Percentiles rank a stretch among this genome's conserved stretches.
Evolutionary conservation across 64 coral and sea anemone species (phyloP).

Genomic region (Montipora capricornis): DNA sequence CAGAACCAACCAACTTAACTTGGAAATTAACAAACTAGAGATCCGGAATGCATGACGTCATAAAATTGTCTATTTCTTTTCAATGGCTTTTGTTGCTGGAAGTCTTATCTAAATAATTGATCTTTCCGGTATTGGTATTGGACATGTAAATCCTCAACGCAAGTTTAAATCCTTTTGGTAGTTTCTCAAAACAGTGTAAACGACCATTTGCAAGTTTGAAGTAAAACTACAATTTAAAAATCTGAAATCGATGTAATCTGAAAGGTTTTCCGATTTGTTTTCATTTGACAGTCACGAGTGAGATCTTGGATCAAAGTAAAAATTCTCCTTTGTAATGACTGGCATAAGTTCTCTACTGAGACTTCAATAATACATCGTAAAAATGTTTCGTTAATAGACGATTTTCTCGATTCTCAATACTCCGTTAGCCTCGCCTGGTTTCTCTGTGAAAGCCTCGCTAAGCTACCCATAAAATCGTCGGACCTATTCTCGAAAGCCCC

Average conservation of each 20-base stretch:
- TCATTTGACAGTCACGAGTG: too few relatives aligned
- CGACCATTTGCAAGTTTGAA: too few relatives aligned
- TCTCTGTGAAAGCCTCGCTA: too few relatives aligned
- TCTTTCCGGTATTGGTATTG: background rate
- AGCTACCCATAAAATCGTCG: too few relatives aligned
- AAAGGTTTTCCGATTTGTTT: too few relatives aligned
- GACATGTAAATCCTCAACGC: background rate
- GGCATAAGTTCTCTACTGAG: background rate
- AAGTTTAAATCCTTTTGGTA: background rate
- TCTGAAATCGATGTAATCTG: too few relatives aligned
- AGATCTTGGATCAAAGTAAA: background rate
- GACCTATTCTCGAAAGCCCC: too few relatives aligned
- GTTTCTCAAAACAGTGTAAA: background rate
- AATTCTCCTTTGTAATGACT: background rate
- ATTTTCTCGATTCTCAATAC: background rate
- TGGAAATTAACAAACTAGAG: background rate
- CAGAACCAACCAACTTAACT: background rate
- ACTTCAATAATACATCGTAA: background rate
- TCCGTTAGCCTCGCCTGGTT: too few relatives aligned
- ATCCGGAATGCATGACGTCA: conserved; percentile 49
- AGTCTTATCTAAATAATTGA: conserved; percentile 17
- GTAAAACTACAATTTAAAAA: background rate
- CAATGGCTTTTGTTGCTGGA: conserved; percentile 6
- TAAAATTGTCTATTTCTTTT: background rate
- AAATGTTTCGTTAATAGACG: background rate